phyloP scores from a whole-genome alignment of 2,888 invertebrate species.

The Physocephala rufipes region DNA sequence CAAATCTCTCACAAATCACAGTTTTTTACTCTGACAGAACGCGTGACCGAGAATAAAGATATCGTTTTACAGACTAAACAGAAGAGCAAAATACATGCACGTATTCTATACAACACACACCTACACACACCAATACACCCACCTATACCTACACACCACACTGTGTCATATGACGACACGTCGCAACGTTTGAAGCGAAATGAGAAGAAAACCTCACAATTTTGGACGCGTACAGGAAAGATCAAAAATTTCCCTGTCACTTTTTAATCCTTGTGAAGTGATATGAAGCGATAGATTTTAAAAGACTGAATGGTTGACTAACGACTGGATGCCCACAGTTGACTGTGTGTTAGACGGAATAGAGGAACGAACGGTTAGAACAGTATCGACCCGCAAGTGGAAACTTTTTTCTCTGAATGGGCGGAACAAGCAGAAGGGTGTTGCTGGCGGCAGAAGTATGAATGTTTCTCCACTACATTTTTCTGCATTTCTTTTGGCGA shows the following conservation, averaged over 20 bases:
- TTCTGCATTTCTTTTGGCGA: background rate
- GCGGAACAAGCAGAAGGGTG: background rate
- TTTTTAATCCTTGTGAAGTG: slow-evolving; percentile 25
- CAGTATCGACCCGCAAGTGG: no score
- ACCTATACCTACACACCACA: background rate
- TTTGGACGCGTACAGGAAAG: slow-evolving; percentile 36
- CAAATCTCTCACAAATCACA: background rate
- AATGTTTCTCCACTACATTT: background rate
- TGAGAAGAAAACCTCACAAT: slow-evolving; percentile 1
- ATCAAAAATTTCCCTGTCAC: slow-evolving; percentile 35
- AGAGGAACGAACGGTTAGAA: background rate
- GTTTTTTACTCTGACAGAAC: slow-evolving; percentile 17
- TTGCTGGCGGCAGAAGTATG: background rate
- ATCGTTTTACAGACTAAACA: slow-evolving; percentile 27
- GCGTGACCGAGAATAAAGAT: slow-evolving; percentile 14
- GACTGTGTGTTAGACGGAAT: background rate
- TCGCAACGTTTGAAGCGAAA: no score
- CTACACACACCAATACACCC: background rate
- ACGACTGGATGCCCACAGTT: background rate
- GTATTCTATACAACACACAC: background rate
- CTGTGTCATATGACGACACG: no score
- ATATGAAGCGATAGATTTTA: slow-evolving; percentile 5
- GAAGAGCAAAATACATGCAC: background rate
- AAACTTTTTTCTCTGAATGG: no score
- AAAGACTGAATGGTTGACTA: background rate